Conservation (phyloP, 2,113 vertebrate genomes). For the Variabilichromis moorii region DNA sequence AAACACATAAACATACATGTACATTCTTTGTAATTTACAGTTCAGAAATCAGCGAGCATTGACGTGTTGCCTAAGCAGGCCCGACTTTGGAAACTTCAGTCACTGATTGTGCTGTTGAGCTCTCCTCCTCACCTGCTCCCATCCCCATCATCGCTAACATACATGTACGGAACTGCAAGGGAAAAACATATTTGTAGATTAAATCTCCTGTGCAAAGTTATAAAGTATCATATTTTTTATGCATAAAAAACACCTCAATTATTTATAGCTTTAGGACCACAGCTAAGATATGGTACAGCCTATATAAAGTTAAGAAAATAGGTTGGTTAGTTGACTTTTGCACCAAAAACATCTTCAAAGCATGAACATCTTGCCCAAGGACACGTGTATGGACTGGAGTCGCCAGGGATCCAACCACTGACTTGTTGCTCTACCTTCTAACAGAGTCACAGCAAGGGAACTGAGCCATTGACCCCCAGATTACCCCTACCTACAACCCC, state of each 20-base stretch:
- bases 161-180: constrained; percentile 52
- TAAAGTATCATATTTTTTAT: background rate
- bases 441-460: background rate
- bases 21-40: background rate
- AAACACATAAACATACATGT: too few species aligned
- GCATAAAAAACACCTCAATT: background rate
- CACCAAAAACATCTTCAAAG: background rate
- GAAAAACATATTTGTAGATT: background rate
- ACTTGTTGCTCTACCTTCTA: background rate
- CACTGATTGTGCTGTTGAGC: constrained; percentile 49
- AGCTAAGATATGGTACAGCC: background rate
- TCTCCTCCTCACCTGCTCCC: constrained; percentile 60
- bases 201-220: background rate
- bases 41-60: background rate
- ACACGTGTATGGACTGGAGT: background rate
- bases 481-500: background rate
- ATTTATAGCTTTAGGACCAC: background rate
- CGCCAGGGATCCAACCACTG: background rate
- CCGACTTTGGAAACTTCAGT: constrained; percentile 70
- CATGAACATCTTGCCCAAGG: background rate
- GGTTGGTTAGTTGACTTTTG: background rate
- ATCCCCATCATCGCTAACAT: constrained; percentile 63
- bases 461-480: background rate
- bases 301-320: background rate
- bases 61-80: constrained; percentile 11